Conservation (phyloP, 2,888 invertebrate genomes). For the Sipha maydis region DNA sequence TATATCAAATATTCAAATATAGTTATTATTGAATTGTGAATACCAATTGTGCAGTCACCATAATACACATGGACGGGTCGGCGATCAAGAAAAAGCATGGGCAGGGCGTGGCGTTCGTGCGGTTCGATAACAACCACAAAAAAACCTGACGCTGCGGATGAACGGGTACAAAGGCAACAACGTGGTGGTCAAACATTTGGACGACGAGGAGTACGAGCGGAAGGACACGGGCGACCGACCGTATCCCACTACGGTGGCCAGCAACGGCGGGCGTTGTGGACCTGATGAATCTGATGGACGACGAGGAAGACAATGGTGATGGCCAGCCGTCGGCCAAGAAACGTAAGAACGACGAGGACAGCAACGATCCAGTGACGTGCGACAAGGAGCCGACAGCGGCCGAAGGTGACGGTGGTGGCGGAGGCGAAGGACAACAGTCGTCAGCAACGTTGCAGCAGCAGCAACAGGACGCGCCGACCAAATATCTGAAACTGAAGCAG, state of each 20-base stretch:
- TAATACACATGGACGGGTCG: constrained; percentile 66
- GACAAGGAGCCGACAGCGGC: too few species aligned
- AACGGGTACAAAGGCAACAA: constrained; percentile 77
- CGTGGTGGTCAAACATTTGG: constrained; percentile 76
- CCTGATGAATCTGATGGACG: constrained; percentile 24
- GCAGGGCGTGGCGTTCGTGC: constrained; percentile 81
- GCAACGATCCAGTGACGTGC: too few species aligned
- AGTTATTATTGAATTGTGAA: too few species aligned
- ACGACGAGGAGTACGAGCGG: constrained; percentile 79
- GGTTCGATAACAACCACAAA: constrained; percentile 79
- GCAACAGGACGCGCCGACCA: background rate
- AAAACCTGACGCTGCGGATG: constrained; percentile 76
- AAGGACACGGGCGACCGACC: constrained; percentile 66
- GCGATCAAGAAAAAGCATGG: constrained; percentile 71
- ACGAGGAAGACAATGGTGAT: background rate
- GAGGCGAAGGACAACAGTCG: too few species aligned
- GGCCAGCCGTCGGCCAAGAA: too few species aligned
- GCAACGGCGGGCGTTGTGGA: background rate
- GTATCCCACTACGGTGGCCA: too few species aligned
- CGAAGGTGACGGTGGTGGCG: background rate
- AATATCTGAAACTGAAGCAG: constrained; percentile 37
- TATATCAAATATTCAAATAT: too few species aligned
- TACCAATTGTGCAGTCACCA: too few species aligned
- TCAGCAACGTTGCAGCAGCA: background rate
- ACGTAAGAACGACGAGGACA: too few species aligned